Base-by-base conservation (phyloP, 2,888 invertebrate species). In the Agrypnus murinus region DNA sequence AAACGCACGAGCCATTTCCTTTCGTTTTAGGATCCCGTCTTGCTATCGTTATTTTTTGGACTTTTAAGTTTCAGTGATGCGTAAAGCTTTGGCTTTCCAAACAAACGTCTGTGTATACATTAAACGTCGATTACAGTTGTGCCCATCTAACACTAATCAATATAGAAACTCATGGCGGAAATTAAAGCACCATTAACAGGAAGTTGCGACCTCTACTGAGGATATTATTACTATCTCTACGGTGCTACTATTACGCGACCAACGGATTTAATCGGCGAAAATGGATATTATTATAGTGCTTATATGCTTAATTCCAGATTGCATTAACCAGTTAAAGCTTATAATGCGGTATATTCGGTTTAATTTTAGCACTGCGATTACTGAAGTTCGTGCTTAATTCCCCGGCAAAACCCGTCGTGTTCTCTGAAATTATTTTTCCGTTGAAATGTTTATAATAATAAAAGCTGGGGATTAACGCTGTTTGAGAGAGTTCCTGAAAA, bases 181-280 rank as follows among this genome's bases (percentile, higher is more conserved):
- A 73, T 73, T 73, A 73, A 73, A 73, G 63, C 66, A 48, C 69
- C 63, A 73, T 73, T 73, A 73, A 70, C 73, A 70, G 73, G 70
- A 73, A 73, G 70, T 69, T 64, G 73, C 64, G 67, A 64, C 64
- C 73, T 66, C 70, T 64, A 53, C 63, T 40, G 69, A 64, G 73
- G 67, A 73, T 63, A 67, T 70, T 69, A 69, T 60, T 66, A 67
- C 70, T 65, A 66, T 64, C 66, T 70, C 59, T 60, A 69, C 62
- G 62, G 62, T 40, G 58, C 62, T 66, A 64, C 66, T 63, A 63
- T 67, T 67, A 64, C 71, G 50, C 48, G 50, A 64, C 57, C 62
- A 71, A 48, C 63, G 57, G 57, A 66, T 66, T 71, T 71, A 67
- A 66, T 66, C 48, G 66, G 25, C 40, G 53, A 71, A 66, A 69